These are phyloP conservation scores for Drosophila sechellia DNA, from an alignment of 1,140 invertebrate genomes.

Conservation along the genomic window DNA sequence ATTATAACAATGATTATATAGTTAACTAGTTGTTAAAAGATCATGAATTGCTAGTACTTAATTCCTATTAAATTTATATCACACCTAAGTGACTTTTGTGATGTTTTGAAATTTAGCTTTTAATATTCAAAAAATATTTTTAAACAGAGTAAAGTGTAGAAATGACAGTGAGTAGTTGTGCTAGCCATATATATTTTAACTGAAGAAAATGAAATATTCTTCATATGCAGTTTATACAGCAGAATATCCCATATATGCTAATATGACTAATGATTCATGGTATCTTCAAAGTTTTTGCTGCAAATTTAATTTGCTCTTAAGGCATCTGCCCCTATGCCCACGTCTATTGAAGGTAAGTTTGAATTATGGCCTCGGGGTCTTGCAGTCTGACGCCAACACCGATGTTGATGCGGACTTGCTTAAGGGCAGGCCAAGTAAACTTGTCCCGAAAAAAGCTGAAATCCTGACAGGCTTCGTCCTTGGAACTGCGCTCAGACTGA, in stretches of 20 bases:
- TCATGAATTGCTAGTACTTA: too few relatives aligned
- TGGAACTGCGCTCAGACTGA: slow-evolving; percentile 46
- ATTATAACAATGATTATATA: too few relatives aligned
- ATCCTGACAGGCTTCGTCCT: slow-evolving; percentile 57
- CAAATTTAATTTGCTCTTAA: slow-evolving; percentile 31
- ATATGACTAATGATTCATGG: neutral
- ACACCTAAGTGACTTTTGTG: too few relatives aligned
- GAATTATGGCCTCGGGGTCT: slow-evolving; percentile 51
- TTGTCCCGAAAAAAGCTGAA: slow-evolving; percentile 34
- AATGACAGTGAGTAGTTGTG: neutral
- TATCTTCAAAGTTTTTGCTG: neutral
- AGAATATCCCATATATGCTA: neutral
- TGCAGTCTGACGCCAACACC: slow-evolving; percentile 39
- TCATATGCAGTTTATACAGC: neutral
- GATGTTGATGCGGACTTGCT: slow-evolving; percentile 26
- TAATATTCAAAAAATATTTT: too few relatives aligned
- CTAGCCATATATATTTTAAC: neutral
- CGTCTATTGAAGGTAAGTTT: slow-evolving; percentile 41
- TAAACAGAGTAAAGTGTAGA: neutral
- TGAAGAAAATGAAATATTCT: neutral
- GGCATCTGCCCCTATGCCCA: neutral
- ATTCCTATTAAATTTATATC: too few relatives aligned
- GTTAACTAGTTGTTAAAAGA: too few relatives aligned
- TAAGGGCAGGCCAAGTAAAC: slow-evolving; percentile 42
- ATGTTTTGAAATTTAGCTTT: too few relatives aligned